These are phyloP conservation scores for Morpho achilles DNA, from an alignment of 2,888 invertebrate genomes.

Conservation along the genomic window DNA sequence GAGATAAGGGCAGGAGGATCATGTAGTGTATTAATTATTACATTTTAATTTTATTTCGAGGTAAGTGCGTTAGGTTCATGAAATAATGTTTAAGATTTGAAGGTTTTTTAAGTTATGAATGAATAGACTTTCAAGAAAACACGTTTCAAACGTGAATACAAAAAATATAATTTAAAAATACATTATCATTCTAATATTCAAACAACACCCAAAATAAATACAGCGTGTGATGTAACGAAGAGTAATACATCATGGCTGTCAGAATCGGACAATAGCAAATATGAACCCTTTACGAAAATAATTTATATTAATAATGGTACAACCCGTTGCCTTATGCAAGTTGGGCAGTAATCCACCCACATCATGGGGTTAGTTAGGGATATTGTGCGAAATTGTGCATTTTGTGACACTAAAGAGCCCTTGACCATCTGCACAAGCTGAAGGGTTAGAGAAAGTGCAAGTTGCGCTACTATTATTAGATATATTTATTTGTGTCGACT, in stretches of 20 bases:
- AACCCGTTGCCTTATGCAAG: conserved; percentile 31
- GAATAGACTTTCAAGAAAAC: no score
- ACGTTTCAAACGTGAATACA: no score
- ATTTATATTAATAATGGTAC: conserved; percentile 19
- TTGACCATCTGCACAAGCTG: conserved; percentile 49
- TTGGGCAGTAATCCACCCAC: conserved; percentile 39
- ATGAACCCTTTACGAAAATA: conserved; percentile 40
- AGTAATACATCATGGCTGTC: conserved; percentile 31
- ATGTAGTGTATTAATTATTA: no score
- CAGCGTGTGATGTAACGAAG: conserved; percentile 12
- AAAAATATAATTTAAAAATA: neutral
- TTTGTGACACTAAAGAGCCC: conserved; percentile 39
- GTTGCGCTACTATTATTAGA: neutral
- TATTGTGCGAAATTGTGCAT: conserved; percentile 42
- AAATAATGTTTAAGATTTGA: no score
- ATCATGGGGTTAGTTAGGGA: conserved; percentile 27
- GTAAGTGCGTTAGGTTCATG: no score
- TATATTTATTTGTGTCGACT: neutral
- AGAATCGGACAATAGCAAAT: conserved; percentile 41
- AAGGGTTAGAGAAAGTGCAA: conserved; percentile 42
- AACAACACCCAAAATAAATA: conserved; percentile 16
- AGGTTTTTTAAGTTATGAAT: no score
- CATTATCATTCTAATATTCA: neutral
- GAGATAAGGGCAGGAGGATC: no score
- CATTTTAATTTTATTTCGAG: no score